phyloP scores from a whole-genome alignment of 1,140 invertebrate genomes.

The Diabrotica virgifera region DNA sequence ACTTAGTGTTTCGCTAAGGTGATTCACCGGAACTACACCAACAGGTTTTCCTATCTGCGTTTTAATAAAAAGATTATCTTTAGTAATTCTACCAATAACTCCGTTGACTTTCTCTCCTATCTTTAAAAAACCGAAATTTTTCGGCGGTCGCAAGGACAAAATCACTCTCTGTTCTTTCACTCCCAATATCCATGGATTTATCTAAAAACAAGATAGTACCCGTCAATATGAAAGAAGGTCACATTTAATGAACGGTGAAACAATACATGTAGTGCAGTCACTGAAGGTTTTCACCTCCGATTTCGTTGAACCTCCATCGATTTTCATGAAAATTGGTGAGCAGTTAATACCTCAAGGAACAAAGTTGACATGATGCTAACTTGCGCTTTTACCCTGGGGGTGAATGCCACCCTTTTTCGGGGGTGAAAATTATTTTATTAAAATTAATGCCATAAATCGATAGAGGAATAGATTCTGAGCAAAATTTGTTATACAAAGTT shows the following conservation, averaged over 20 bases:
- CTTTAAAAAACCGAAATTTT: slow-evolving; percentile 14
- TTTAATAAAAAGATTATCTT: slow-evolving; percentile 48
- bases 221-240: not conserved
- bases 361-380: no score
- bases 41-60: slow-evolving; percentile 33
- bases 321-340: no score
- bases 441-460: no score
- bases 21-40: slow-evolving; percentile 46
- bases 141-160: slow-evolving; percentile 16
- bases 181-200: slow-evolving; percentile 24
- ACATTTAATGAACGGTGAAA: not conserved
- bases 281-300: no score
- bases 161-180: slow-evolving; percentile 22
- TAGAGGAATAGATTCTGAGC: no score
- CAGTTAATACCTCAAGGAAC: no score
- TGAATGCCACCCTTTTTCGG: no score
- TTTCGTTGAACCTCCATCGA: no score
- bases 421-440: no score
- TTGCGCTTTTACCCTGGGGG: no score
- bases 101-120: slow-evolving; percentile 44
- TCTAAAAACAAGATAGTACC: slow-evolving; percentile 18
- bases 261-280: no score
- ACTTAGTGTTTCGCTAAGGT: slow-evolving; percentile 37
- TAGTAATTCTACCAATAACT: slow-evolving; percentile 37
- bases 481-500: no score